Conservation (phyloP, 2,113 vertebrate genomes). For the Semnornis frantzii region DNA sequence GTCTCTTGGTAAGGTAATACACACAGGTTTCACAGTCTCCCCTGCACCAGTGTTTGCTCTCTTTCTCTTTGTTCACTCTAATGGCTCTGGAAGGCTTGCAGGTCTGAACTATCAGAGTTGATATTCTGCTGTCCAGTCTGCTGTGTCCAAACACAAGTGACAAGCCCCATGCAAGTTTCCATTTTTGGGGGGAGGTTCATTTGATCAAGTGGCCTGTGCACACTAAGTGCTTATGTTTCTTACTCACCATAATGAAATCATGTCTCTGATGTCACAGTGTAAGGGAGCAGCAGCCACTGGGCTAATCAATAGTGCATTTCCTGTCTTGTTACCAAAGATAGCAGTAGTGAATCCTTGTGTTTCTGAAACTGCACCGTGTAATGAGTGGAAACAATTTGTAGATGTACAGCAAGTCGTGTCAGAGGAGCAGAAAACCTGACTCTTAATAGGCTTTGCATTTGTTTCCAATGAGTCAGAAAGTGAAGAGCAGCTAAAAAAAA, state of each 20-base stretch:
- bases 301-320: neutral
- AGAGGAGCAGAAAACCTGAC: conserved; percentile 22
- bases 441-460: conserved; percentile 23
- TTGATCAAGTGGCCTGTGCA: neutral
- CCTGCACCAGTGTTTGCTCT: neutral
- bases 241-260: neutral
- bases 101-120: neutral
- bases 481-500: neutral
- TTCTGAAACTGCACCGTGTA: neutral
- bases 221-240: neutral
- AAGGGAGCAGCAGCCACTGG: neutral
- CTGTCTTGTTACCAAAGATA: neutral
- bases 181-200: neutral
- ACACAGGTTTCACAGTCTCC: neutral
- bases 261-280: neutral
- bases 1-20: neutral
- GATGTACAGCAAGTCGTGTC: neutral
- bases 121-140: neutral
- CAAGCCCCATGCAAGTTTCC: neutral
- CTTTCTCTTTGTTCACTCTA: neutral
- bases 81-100: neutral
- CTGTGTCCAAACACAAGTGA: neutral
- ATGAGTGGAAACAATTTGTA: conserved; percentile 21
- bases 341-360: neutral
- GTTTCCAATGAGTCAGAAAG: conserved; percentile 42